These are phyloP conservation scores for Penaeus vannamei DNA, from an alignment of 1,140 invertebrate species.

Conservation along the genomic window DNA sequence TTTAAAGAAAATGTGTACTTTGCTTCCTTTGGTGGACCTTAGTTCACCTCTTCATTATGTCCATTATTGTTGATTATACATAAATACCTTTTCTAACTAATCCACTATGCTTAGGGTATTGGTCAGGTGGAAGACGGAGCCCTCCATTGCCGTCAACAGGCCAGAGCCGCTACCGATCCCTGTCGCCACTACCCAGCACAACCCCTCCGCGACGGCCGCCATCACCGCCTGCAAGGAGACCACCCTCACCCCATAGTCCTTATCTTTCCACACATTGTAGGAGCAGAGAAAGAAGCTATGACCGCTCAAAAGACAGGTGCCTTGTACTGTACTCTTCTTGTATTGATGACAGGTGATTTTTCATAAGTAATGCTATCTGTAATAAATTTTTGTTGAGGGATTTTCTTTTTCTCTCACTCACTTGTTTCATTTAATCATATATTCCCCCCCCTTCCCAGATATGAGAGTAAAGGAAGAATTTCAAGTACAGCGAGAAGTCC, in stretches of 20 bases:
- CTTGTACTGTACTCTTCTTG: too few species aligned
- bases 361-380: too few species aligned
- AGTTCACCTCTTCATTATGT: too few species aligned
- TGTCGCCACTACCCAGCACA: slow-evolving; percentile 22
- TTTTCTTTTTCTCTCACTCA: background rate
- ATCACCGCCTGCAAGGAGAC: slow-evolving; percentile 41
- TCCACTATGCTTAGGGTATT: slow-evolving; percentile 19
- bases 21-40: too few species aligned
- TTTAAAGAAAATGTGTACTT: too few species aligned
- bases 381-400: background rate
- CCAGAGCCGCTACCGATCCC: slow-evolving; percentile 35
- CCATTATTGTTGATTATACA: too few species aligned
- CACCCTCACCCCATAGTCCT: slow-evolving; percentile 34
- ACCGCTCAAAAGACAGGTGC: slow-evolving; percentile 52
- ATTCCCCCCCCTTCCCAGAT: slow-evolving; percentile 12
- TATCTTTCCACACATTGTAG: background rate
- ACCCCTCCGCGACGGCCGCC: slow-evolving; percentile 33
- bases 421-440: background rate
- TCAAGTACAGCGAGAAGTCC: slow-evolving; percentile 48
- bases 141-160: background rate
- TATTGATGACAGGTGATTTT: too few species aligned
- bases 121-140: slow-evolving; percentile 39
- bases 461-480: slow-evolving; percentile 20
- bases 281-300: slow-evolving; percentile 42
- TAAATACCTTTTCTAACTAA: background rate